Percentiles rank a stretch among this genome's conserved stretches.
Conservation (phyloP, 2,797 vertebrate species). For the Anas capensis region DNA sequence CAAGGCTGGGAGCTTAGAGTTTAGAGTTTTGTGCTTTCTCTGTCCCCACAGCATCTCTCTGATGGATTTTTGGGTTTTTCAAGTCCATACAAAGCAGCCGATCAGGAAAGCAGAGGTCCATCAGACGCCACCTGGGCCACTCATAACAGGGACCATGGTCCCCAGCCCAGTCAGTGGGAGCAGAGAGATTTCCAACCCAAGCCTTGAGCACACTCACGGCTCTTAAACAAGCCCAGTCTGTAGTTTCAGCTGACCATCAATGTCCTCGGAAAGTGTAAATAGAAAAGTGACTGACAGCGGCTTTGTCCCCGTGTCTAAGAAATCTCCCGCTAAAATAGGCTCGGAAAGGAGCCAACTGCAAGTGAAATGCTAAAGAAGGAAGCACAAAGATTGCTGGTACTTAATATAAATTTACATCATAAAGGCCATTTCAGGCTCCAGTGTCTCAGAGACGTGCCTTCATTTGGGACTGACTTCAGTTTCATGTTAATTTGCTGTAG, state of each 20-base stretch:
- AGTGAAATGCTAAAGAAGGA: neutral
- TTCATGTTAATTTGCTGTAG: neutral
- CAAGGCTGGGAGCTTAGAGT: neutral
- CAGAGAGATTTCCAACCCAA: neutral
- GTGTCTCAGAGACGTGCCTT: neutral
- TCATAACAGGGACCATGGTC: accelerated
- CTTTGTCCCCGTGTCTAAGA: neutral
- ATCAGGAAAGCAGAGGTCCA: neutral
- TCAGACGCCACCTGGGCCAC: neutral
- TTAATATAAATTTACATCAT: neutral
- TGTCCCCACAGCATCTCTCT: neutral
- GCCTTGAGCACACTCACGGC: neutral
- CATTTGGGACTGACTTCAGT: neutral
- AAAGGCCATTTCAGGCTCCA: neutral
- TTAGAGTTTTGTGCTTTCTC: neutral
- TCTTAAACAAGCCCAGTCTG: too few species aligned
- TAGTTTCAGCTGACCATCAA: neutral
- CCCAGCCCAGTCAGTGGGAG: neutral
- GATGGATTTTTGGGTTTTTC: neutral
- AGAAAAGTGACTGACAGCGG: neutral
- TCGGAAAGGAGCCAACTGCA: neutral
- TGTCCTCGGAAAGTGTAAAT: neutral
- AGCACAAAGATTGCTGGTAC: neutral
- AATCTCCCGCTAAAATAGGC: neutral
- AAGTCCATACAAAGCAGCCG: neutral